These are phyloP conservation scores for Entomyzon cyanotis DNA, from an alignment of 2,113 vertebrate species.

Conservation along the genomic window DNA sequence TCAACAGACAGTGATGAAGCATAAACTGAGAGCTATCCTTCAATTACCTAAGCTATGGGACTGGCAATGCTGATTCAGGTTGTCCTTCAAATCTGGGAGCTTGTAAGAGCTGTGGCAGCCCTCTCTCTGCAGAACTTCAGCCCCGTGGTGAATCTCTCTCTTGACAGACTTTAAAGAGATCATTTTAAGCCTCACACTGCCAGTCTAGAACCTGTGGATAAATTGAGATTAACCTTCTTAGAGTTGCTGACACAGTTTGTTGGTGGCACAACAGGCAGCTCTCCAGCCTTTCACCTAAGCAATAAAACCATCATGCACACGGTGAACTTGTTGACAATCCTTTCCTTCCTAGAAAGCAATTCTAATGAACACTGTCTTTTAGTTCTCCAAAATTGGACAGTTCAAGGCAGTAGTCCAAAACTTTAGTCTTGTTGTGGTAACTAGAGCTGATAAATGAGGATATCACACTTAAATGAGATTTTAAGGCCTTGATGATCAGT, in stretches of 20 bases:
- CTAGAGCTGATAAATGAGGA: neutral
- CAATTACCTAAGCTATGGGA: neutral
- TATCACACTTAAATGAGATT: neutral
- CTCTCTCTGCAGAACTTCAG: neutral
- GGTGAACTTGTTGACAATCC: neutral
- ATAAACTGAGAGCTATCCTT: neutral
- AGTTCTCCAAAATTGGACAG: neutral
- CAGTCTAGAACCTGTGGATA: neutral
- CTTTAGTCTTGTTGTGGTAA: neutral
- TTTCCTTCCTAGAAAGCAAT: neutral
- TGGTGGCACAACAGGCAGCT: neutral
- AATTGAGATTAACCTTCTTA: neutral
- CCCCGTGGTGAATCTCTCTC: neutral
- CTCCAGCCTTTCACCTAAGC: neutral
- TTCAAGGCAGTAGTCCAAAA: neutral
- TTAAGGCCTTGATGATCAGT: neutral
- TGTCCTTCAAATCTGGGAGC: neutral
- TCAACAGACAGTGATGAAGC: neutral
- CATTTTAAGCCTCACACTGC: neutral
- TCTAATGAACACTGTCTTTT: neutral
- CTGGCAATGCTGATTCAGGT: neutral
- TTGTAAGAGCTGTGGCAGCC: neutral
- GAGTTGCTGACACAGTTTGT: neutral
- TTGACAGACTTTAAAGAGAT: neutral
- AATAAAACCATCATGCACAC: neutral